These are phyloP conservation scores for Dascillus cervinus DNA, from an alignment of 2,888 invertebrate genomes.

Conservation along the genomic window DNA sequence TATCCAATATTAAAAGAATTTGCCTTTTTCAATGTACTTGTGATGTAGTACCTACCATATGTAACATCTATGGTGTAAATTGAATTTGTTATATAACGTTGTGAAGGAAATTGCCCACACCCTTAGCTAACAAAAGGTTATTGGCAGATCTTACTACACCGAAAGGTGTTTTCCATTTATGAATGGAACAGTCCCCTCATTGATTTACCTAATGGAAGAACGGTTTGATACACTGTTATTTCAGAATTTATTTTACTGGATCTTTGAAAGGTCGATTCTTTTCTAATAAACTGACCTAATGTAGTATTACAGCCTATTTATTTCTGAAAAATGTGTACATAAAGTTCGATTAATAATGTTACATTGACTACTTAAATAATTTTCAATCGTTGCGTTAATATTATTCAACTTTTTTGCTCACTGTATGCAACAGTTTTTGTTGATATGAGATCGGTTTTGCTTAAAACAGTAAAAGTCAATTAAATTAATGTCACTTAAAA, in stretches of 20 bases:
- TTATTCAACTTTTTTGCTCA: too few relatives aligned
- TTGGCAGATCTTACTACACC: constrained; percentile 24
- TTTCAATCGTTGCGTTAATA: too few relatives aligned
- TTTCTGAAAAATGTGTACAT: neutral
- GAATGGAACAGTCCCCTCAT: constrained; percentile 18
- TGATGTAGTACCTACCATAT: neutral
- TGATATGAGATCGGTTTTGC: too few relatives aligned
- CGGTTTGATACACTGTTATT: constrained; percentile 1
- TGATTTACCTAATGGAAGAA: constrained; percentile 13
- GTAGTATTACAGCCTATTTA: too few relatives aligned
- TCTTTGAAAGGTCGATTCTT: too few relatives aligned
- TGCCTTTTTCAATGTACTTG: neutral
- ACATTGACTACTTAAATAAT: too few relatives aligned
- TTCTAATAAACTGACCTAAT: too few relatives aligned
- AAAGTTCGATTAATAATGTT: neutral
- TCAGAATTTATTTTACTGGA: too few relatives aligned
- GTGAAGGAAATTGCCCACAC: constrained; percentile 3
- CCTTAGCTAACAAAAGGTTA: constrained; percentile 21
- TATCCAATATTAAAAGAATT: neutral
- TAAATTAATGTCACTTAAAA: too few relatives aligned
- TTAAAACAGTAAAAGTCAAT: too few relatives aligned
- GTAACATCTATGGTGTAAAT: neutral
- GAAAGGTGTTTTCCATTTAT: constrained; percentile 18
- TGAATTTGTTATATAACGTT: constrained; percentile 1
- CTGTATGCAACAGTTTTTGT: too few relatives aligned